Base-by-base conservation (phyloP, 2,113 vertebrate genomes). In the Cheilinus undulatus region DNA sequence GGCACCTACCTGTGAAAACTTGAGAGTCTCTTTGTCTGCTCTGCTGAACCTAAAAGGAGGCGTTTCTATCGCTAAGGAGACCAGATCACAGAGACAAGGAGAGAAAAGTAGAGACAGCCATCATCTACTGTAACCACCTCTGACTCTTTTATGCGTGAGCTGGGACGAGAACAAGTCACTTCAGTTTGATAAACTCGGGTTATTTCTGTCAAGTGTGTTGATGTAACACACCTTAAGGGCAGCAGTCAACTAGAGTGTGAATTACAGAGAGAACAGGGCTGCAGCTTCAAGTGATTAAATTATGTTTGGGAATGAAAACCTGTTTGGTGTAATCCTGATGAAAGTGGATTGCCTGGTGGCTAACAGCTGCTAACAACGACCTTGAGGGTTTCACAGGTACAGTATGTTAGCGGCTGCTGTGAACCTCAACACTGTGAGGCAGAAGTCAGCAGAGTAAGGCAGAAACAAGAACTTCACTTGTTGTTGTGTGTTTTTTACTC, bases 111-210 rank as follows among this genome's bases (percentile, higher is more conserved):
- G 19, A 70, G 26, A 43, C 28, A 56, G 50, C 36, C 13, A 67
- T 73, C 62, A 53, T n/a, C 26, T 34, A 42, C 43, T 65, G 30
- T 69, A 69, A 69, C 54, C 24, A 3, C 7, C 49, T 49, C n/a
- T 51, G 64, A 65, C 38, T 45, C 64, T 40, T 64, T 80, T 27
- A 75, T 49, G 65, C 51, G 51, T 62, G 36, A 30, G 36, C 38
- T 51, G 50, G 65, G 74, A 58, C 42, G 46, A 22, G 28, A 72
- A 54, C 28, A 53, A 76, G 70, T 75, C 56, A 43, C 49, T 66
- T 70, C 17, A 23, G 26, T 58, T 75, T 71, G 69, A 80, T 73
- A 61, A 81, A 78, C 50, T 67, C 26, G 4, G 53, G 30, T 72
- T 50, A 61, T 74, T 77, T 74, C 65, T 72, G 66, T 65, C 57